Percentiles rank a stretch among this genome's conserved stretches.
Conservation (phyloP, 2,113 vertebrate species). For the Phyllostomus hastatus region DNA sequence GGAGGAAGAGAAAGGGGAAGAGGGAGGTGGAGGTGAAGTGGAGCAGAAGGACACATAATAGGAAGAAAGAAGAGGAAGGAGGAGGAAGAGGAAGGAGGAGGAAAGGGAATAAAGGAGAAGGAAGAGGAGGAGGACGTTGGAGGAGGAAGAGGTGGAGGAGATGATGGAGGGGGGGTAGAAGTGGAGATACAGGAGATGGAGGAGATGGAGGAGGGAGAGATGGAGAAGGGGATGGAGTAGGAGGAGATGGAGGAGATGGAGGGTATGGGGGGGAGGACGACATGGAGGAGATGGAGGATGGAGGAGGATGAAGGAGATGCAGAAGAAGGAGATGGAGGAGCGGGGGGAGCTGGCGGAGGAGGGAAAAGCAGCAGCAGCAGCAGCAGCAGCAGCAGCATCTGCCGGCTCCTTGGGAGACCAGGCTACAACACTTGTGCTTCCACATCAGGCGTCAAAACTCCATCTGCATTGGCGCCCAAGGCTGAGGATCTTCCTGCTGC, state of each 20-base stretch:
- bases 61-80: not conserved
- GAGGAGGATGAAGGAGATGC: not conserved
- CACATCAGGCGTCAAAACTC: not conserved
- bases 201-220: no score
- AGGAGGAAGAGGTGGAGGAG: not conserved
- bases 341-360: not conserved
- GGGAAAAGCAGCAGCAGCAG: not conserved
- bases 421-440: not conserved
- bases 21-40: no score
- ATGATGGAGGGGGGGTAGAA: no score
- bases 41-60: not conserved
- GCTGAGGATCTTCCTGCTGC: not conserved
- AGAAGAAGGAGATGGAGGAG: no score
- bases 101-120: no score
- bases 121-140: accelerated
- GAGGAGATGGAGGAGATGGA: no score
- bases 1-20: not conserved
- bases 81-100: not conserved
- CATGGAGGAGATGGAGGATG: no score
- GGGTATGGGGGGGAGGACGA: no score
- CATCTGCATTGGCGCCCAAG: not conserved
- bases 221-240: no score
- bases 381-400: not conserved
- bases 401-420: not conserved
- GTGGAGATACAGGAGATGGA: not conserved